Base-by-base conservation (phyloP, 1,140 invertebrate genomes). In the Lepidurus arcticus region DNA sequence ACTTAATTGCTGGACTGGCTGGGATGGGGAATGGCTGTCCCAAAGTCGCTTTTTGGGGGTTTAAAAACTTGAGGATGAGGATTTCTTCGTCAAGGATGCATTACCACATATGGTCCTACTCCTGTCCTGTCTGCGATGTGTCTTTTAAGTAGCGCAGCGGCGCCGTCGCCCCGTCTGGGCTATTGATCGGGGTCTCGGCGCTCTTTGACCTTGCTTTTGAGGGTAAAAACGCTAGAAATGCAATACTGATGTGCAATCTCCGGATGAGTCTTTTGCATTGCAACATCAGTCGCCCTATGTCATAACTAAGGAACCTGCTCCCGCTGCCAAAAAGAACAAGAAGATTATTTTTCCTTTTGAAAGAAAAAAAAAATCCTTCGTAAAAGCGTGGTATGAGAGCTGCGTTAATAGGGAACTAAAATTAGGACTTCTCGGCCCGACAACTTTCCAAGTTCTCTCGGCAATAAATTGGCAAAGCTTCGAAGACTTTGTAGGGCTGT, bases 61-160 rank as follows among this genome's bases (percentile, higher is more conserved):
- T 3, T 34, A 34, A 34, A 34, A 34, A 34, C 34, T 34, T 3
- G 4, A 34, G 34, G 34, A 34, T 34, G 34, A 34, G 34, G 34
- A 34, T 34, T 34, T 34, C 34, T 34, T 34, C 34, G 53, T 65
- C 53, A 65, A 65, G 53, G 53, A 13, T 65, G 21, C 53, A 65
- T 65, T 13, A 65, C 53, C 53, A 65, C 53, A 65, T 65, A 65
- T 65, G 53, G 53, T 65, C 53, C 53, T 65, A n/a, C 21, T 47
- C 16, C 10, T 47, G 16, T 47, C 45, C 45, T 47, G 10, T 65
- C 21, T 65, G 16, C 16, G 16, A 65, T 65, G 53, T 65, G 53
- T 65, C 45, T 65, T 65, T 65, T 65, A 65, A 65, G 53, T 65
- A 13, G 53, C 53, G 21, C 16, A 65, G 53, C 53, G 53, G 53